These are phyloP conservation scores for Scolopax rusticola DNA, from an alignment of 2,797 vertebrate species.

Conservation along the genomic window DNA sequence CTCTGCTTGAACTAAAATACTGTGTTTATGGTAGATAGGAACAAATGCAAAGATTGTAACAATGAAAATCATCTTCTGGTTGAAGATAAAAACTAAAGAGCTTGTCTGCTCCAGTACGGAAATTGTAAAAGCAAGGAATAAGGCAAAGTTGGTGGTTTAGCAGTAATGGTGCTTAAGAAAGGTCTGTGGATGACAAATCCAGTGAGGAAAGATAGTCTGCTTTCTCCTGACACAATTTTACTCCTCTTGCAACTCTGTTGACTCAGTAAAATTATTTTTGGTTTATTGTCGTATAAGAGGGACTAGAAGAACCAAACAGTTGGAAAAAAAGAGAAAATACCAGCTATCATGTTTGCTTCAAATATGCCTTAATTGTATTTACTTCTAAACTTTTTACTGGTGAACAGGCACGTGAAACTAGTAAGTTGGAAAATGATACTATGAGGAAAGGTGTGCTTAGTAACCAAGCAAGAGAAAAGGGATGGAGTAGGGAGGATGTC, in stretches of 20 bases:
- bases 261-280: not conserved
- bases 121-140: not conserved
- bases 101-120: not conserved
- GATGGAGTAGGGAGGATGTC: not conserved
- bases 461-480: not conserved
- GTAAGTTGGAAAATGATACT: not conserved
- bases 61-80: not conserved
- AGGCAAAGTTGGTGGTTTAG: not conserved
- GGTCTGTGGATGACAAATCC: not conserved
- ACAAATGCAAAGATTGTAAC: not conserved
- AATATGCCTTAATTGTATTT: not conserved
- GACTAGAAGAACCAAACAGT: not conserved
- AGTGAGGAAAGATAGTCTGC: not conserved
- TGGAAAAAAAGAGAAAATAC: not conserved
- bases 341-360: not conserved
- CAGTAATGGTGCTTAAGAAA: not conserved
- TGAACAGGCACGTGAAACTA: not conserved
- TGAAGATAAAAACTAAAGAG: not conserved
- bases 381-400: not conserved
- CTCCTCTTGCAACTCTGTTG: not conserved
- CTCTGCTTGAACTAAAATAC: not conserved
- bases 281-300: not conserved
- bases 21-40: not conserved
- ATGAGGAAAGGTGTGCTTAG: not conserved
- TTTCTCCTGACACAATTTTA: not conserved